Conservation (phyloP, 2,797 vertebrate species). For the Alcedo quadribrachys region DNA sequence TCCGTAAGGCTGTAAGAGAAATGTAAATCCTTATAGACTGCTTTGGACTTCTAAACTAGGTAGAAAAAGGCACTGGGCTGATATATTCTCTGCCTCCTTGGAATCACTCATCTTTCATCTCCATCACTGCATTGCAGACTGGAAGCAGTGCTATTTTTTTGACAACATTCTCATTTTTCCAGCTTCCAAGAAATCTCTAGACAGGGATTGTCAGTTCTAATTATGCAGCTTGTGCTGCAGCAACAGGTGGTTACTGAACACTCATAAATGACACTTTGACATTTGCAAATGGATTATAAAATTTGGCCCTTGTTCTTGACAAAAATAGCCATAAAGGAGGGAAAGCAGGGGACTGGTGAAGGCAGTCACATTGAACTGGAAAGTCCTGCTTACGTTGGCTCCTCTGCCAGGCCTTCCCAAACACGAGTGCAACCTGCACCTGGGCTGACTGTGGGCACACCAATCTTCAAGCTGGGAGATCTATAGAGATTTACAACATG, state of each 20-base stretch:
- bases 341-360: background rate
- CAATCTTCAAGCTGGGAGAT: background rate
- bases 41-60: conserved; percentile 25
- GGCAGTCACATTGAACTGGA: background rate
- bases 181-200: conserved; percentile 20
- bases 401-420: background rate
- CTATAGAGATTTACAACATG: background rate
- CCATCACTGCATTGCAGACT: background rate
- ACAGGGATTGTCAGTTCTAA: background rate
- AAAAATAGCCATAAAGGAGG: background rate
- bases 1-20: background rate
- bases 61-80: background rate
- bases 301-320: background rate
- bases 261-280: background rate
- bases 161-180: conserved; percentile 8
- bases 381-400: background rate
- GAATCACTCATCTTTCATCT: conserved; percentile 8
- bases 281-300: background rate
- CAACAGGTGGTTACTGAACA: background rate
- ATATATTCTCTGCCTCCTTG: background rate
- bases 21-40: background rate
- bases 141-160: background rate
- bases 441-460: background rate
- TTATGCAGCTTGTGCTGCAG: background rate
- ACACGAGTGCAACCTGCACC: background rate